Conservation (phyloP, 1,140 invertebrate genomes). For the Archivesica marissinica region DNA sequence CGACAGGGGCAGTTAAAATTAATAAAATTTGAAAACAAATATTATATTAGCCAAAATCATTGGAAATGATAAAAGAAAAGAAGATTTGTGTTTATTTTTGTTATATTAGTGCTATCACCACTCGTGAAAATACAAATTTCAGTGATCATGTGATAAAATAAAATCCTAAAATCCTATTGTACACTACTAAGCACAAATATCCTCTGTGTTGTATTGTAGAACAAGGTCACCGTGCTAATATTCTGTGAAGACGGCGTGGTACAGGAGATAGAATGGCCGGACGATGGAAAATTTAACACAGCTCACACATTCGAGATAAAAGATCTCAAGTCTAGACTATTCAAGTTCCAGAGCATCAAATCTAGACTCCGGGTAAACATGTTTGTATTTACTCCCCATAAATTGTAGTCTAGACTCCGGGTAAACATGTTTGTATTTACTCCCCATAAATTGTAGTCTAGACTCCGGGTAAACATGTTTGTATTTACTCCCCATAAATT, state of each 20-base stretch:
- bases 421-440: constrained; percentile 80
- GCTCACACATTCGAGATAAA: constrained; percentile 81
- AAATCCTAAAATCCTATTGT: too few species aligned
- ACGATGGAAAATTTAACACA: constrained; percentile 79
- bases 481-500: constrained; percentile 81
- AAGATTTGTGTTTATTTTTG: too few species aligned
- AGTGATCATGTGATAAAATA: too few species aligned
- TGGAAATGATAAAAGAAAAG: too few species aligned
- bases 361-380: constrained; percentile 81
- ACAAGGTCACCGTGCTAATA: constrained; percentile 78
- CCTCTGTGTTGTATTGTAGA: constrained; percentile 69
- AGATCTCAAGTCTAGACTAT: constrained; percentile 75
- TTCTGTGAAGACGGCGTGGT: constrained; percentile 81
- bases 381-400: constrained; percentile 80
- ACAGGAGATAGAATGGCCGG: constrained; percentile 80
- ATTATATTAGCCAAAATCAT: too few species aligned
- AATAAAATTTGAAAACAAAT: too few species aligned
- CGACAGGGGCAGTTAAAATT: too few species aligned
- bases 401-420: constrained; percentile 81
- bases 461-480: constrained; percentile 81
- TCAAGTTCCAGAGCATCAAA: constrained; percentile 82
- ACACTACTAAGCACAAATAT: too few species aligned
- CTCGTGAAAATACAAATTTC: too few species aligned
- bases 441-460: constrained; percentile 83
- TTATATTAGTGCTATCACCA: too few species aligned